A percentile compares a stretch with the other conserved stretches of the same genome.
These are phyloP conservation scores for Onthophagus taurus DNA, from an alignment of 1,140 invertebrate species.

Conservation along the genomic window DNA sequence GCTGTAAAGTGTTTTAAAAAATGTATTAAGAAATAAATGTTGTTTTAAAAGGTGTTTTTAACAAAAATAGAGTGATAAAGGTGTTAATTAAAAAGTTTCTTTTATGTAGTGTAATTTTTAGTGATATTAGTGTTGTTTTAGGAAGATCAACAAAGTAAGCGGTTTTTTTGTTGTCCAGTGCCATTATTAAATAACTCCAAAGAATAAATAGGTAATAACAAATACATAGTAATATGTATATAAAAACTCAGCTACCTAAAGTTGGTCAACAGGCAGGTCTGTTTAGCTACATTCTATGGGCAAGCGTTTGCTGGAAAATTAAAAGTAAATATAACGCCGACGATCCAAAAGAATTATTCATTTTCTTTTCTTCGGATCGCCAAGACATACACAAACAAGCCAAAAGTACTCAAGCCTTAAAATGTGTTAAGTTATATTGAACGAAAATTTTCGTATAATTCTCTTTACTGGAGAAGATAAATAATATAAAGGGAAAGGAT, in stretches of 20 bases:
- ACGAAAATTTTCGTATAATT: too few species aligned
- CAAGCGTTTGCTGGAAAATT: constrained; percentile 23
- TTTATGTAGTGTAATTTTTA: neutral
- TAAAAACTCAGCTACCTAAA: constrained; percentile 20
- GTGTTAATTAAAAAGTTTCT: neutral
- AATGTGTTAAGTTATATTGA: too few species aligned
- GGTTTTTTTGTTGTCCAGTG: constrained; percentile 19
- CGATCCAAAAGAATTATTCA: too few species aligned
- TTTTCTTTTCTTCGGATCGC: constrained; percentile 12
- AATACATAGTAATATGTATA: constrained; percentile 4
- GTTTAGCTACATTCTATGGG: constrained; percentile 38
- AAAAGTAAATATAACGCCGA: too few species aligned
- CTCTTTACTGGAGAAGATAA: too few species aligned
- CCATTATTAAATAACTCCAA: constrained; percentile 14
- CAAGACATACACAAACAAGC: constrained; percentile 24
- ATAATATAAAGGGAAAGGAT: too few species aligned
- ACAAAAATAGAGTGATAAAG: too few species aligned
- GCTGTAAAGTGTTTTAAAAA: too few species aligned
- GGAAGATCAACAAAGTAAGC: constrained; percentile 32
- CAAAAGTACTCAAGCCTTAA: constrained; percentile 22
- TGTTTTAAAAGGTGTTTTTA: neutral
- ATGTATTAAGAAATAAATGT: constrained; percentile 4
- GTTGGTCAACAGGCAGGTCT: constrained; percentile 29
- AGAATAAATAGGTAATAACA: constrained; percentile 2
- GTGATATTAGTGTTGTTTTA: too few species aligned